A percentile compares a stretch with the other conserved stretches of the same genome.
These are phyloP conservation scores for Phenganax marumi DNA, from an alignment of 92 coral and sea anemone species.

Conservation along the genomic window DNA sequence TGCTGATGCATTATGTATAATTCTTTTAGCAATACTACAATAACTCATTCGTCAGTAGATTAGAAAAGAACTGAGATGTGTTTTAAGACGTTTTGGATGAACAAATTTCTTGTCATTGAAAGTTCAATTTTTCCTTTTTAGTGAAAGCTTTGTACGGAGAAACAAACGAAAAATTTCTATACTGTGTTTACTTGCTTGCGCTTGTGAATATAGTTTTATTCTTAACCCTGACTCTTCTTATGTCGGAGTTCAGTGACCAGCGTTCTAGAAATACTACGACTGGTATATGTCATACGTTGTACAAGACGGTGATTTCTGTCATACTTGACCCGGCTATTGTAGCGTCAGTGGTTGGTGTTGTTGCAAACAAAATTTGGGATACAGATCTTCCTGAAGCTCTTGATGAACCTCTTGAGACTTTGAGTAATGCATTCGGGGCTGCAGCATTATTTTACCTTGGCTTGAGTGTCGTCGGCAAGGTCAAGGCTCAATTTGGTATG, in stretches of 20 bases:
- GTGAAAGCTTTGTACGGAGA: conserved; percentile 74
- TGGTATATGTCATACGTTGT: conserved; percentile 49
- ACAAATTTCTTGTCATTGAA: not conserved
- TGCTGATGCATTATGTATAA: no score
- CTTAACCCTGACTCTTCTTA: conserved; percentile 68
- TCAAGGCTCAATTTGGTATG: conserved; percentile 70
- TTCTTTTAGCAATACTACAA: no score
- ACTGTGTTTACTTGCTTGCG: conserved; percentile 75
- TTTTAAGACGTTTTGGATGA: not conserved
- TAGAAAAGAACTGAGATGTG: not conserved
- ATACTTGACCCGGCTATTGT: conserved; percentile 68
- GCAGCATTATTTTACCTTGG: conserved; percentile 84
- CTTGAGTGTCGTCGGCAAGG: conserved; percentile 83
- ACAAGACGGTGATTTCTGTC: conserved; percentile 67
- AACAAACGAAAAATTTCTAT: conserved; percentile 69
- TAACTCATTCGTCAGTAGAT: no score
- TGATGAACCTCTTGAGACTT: conserved; percentile 57
- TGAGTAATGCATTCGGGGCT: conserved; percentile 76
- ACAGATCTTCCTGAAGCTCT: conserved; percentile 60
- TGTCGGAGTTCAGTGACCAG: conserved; percentile 71
- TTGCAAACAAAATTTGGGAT: conserved; percentile 59
- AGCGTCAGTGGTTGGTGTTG: conserved; percentile 75
- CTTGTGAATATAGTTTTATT: conserved; percentile 66
- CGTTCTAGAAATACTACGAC: conserved; percentile 40
- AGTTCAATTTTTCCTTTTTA: conserved; percentile 22